phyloP scores from a whole-genome alignment of 1,140 invertebrate species.

The Apis dorsata region DNA sequence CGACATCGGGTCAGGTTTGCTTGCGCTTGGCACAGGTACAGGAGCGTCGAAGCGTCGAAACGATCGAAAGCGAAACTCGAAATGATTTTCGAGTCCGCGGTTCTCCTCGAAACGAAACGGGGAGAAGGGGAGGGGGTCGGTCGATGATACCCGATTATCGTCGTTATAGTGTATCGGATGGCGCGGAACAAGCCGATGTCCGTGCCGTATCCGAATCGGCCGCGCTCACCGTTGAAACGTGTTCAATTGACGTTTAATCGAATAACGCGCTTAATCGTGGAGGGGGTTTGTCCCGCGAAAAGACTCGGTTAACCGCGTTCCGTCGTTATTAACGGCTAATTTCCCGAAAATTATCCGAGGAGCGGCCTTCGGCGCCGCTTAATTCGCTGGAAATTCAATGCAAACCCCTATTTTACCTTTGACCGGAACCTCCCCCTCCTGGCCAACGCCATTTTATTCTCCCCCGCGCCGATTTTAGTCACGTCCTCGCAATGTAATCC shows the following conservation, averaged over 20 bases:
- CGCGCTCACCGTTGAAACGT: neutral
- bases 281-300: slow-evolving; percentile 18
- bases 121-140: too few relatives aligned
- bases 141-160: too few relatives aligned
- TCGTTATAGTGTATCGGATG: too few relatives aligned
- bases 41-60: slow-evolving; percentile 35
- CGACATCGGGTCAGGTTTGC: slow-evolving; percentile 28
- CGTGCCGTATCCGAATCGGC: neutral
- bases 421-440: slow-evolving; percentile 23
- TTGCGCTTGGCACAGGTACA: slow-evolving; percentile 56
- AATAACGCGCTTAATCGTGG: slow-evolving; percentile 42
- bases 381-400: slow-evolving; percentile 52
- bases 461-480: slow-evolving; percentile 27
- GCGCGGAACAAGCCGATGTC: neutral
- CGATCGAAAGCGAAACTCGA: slow-evolving; percentile 48
- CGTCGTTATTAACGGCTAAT: slow-evolving; percentile 63
- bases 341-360: slow-evolving; percentile 57
- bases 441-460: slow-evolving; percentile 20
- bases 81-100: slow-evolving; percentile 50
- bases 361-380: slow-evolving; percentile 33
- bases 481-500: neutral
- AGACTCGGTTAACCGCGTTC: slow-evolving; percentile 57
- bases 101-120: too few relatives aligned
- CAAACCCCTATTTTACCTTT: slow-evolving; percentile 59
- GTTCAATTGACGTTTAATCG: slow-evolving; percentile 30